Conservation (phyloP, 1,140 invertebrate species). For the Wasmannia auropunctata region DNA sequence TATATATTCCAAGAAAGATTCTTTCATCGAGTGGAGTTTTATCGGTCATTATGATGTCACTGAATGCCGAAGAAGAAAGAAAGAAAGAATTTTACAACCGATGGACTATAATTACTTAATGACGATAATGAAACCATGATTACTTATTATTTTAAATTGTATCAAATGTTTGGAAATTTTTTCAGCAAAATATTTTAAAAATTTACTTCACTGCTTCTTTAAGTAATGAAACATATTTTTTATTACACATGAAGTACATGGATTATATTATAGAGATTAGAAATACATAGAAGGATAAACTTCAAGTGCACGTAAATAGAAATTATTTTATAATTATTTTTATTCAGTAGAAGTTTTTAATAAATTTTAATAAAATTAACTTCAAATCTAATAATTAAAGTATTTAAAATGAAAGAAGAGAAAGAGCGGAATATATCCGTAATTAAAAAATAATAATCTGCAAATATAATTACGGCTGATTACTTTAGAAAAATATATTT, state of each 20-base stretch:
- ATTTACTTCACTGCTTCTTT: not conserved
- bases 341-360: not conserved
- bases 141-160: not conserved
- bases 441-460: not conserved
- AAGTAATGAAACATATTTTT: not conserved
- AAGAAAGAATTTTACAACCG: not conserved
- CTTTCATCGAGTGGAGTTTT: slow-evolving; percentile 50
- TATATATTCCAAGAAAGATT: slow-evolving; percentile 63
- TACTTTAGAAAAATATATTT: not conserved
- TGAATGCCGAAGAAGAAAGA: not conserved
- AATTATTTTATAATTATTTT: not conserved
- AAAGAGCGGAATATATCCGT: not conserved
- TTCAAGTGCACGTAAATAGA: not conserved
- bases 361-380: not conserved
- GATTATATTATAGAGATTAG: not conserved
- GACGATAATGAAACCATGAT: not conserved
- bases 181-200: not conserved
- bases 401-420: not conserved
- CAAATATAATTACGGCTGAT: not conserved
- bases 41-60: slow-evolving; percentile 54
- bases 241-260: not conserved
- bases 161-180: not conserved
- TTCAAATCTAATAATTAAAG: not conserved
- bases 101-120: not conserved
- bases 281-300: not conserved